phyloP scores from a whole-genome alignment of 2,888 invertebrate genomes.

The Ceratothoa steindachneri region DNA sequence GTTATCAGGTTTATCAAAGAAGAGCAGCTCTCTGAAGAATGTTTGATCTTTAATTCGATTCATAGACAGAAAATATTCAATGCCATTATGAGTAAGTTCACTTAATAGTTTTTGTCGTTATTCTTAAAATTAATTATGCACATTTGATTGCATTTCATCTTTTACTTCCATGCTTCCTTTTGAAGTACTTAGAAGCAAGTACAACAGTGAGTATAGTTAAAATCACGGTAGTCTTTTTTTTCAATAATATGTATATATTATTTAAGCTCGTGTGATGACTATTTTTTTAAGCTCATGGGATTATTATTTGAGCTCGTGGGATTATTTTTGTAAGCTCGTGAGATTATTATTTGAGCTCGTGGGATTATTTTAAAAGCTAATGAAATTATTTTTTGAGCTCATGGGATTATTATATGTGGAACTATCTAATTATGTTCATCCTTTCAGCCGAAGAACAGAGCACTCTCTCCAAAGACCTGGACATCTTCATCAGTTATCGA shows the following conservation, averaged over 20 bases:
- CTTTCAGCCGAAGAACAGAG: conserved; percentile 14
- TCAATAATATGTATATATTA: no score
- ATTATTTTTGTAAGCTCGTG: no score
- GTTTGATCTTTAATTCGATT: conserved; percentile 88
- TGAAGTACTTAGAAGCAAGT: neutral
- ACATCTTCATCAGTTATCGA: conserved; percentile 96
- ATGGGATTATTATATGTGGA: neutral
- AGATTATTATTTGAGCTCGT: no score
- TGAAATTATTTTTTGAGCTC: neutral
- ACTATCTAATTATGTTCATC: neutral
- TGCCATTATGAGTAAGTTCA: conserved; percentile 66
- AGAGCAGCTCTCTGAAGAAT: conserved; percentile 84
- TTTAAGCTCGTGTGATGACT: no score
- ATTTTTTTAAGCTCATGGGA: no score
- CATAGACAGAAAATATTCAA: conserved; percentile 86
- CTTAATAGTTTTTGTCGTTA: conserved; percentile 1
- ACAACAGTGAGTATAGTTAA: neutral
- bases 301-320: no score
- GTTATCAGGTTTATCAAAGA: conserved; percentile 64
- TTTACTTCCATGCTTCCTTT: no score
- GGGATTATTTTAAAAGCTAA: neutral
- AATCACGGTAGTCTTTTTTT: no score
- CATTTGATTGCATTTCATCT: no score
- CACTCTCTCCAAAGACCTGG: conserved; percentile 72
- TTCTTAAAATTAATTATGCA: conserved; percentile 16